Percentiles rank a stretch among this genome's conserved stretches.
phyloP scores from a whole-genome alignment of 2,888 invertebrate species.

The Cyaniris semiargus region DNA sequence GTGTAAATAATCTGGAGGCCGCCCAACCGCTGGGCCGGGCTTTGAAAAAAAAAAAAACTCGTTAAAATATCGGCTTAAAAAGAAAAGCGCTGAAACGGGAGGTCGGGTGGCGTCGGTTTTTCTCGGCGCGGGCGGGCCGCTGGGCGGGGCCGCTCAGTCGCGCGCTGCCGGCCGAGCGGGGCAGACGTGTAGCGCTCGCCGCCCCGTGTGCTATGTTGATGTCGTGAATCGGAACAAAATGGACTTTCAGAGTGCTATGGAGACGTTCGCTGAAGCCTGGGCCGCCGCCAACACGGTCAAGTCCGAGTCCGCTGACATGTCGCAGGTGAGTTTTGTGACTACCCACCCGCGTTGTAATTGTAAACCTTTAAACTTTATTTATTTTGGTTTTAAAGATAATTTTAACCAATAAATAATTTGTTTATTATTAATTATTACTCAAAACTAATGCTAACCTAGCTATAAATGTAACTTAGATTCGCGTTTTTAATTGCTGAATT shows the following conservation, averaged over 20 bases:
- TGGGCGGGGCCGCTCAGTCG: conserved; percentile 80
- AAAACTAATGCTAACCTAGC: not conserved
- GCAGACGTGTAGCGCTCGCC: conserved; percentile 59
- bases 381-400: not conserved
- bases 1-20: conserved; percentile 78
- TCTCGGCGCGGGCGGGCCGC: conserved; percentile 74
- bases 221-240: conserved; percentile 81
- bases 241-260: conserved; percentile 99
- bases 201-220: conserved; percentile 75
- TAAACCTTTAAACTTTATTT: conserved; percentile 6
- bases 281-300: conserved; percentile 90
- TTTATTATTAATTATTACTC: not conserved
- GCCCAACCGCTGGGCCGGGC: conserved; percentile 78
- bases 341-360: conserved; percentile 20
- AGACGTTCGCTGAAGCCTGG: conserved; percentile 98
- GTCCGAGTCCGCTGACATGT: conserved; percentile 81
- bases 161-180: conserved; percentile 83
- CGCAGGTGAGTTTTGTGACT: conserved; percentile 81
- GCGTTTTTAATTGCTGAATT: conserved; percentile 33
- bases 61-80: conserved; percentile 80
- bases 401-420: not conserved
- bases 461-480: not conserved
- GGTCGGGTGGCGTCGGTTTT: conserved; percentile 79
- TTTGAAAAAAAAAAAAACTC: conserved; percentile 72
- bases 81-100: conserved; percentile 81